Evolutionary conservation across 2,113 vertebrate species (phyloP), one percentile per base, ranked within the genome.

Genomic region (Rhizomys pruinosus): DNA sequence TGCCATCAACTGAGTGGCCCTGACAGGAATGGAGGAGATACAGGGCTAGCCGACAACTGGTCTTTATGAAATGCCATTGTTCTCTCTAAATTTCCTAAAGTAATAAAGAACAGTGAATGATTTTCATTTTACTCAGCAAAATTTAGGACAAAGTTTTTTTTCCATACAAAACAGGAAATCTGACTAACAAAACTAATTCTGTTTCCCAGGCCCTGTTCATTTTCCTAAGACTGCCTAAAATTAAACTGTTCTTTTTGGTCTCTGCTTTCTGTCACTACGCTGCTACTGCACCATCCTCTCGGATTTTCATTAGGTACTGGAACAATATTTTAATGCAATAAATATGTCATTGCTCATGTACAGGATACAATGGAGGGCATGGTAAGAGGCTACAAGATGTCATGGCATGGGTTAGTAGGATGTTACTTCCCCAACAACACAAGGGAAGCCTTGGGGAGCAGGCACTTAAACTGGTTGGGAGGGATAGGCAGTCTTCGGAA

Each of bases 161-260:
- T 80, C 80, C 44, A 86, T 34, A 47, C 23, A 92, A 92, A 94
- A 89, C 59, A 64, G 39, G 66, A 94, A 90, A 68, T 32, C 27
- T 78, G 63, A 88, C 34, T 77, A 86, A 85, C 0, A 66, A 79
- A 78, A 86, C 32, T 27, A 61, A 66, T 20, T 71, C 73, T 81
- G 74, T 61, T 64, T 80, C 78, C 87, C 2, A 22, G 32, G 76
- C 87, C 55, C 84, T 79, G 32, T 8, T 81, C 25, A 32, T 25
- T 82, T 90, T 90, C 85, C 19, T 20, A 78, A 47, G 27, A 71
- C 4, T 27, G 16, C 34, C 63, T 84, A 89, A 94, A 87, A 89
- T 64, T 37, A 85, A 85, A 88, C 63, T 42, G n/a, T 32, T 76
- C 44, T 87, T 59, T 84, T 71, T 29, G 5, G 2, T 27, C 76